Evolutionary conservation across 2,888 invertebrate species (phyloP).

Genomic region (Leptura quadrifasciata): DNA sequence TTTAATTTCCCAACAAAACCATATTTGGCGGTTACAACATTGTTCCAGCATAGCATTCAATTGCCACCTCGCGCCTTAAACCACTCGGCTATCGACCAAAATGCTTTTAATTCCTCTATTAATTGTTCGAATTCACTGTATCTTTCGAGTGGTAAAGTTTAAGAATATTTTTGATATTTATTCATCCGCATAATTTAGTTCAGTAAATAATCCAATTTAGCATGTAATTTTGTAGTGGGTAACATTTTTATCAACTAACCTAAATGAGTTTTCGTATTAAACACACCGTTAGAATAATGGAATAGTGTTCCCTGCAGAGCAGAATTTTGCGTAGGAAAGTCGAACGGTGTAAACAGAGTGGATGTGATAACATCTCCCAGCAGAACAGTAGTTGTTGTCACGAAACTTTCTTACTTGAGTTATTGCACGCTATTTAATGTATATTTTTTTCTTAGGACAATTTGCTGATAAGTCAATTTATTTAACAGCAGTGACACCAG

Average conservation of each 20-base stretch:
- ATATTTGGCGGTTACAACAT: too few species aligned
- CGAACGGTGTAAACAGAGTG: constrained; percentile 18
- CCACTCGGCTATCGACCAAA: too few species aligned
- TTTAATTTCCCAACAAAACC: too few species aligned
- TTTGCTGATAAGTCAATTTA: constrained; percentile 8
- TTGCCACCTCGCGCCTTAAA: too few species aligned
- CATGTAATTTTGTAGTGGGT: neutral
- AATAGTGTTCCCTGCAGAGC: constrained; percentile 5
- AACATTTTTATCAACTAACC: neutral
- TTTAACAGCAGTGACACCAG: neutral
- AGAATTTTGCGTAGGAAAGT: constrained; percentile 2
- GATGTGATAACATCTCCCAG: constrained; percentile 20
- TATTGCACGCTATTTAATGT: constrained; percentile 7
- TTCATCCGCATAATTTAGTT: neutral
- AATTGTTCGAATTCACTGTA: too few species aligned
- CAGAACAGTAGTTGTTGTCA: constrained; percentile 19
- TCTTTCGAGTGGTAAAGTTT: too few species aligned
- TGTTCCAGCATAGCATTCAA: too few species aligned
- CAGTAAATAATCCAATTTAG: neutral
- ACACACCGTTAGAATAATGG: constrained; percentile 19
- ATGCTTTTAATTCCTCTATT: too few species aligned
- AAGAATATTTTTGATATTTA: neutral
- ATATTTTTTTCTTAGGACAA: constrained; percentile 3
- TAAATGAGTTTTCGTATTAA: constrained; percentile 23
- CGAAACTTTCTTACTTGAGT: constrained; percentile 20